Conservation (phyloP, 1,140 invertebrate genomes). For the Metaphire vulgaris region DNA sequence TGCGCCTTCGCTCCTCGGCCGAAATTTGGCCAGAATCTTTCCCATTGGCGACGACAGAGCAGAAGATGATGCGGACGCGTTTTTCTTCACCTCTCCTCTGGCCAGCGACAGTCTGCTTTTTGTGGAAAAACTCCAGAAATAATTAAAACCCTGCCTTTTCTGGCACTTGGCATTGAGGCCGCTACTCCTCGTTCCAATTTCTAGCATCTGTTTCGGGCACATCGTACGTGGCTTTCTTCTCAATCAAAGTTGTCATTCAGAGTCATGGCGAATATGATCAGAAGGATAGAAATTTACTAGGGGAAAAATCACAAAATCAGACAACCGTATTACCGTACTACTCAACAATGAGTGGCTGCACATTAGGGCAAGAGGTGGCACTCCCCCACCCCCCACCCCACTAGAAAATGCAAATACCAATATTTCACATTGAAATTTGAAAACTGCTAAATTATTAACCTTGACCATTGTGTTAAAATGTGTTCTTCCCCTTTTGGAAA, state of each 20-base stretch:
- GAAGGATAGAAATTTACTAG: not conserved
- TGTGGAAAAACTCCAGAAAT: not conserved
- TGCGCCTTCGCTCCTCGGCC: not conserved
- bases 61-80: not conserved
- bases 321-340: not conserved
- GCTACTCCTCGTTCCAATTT: not conserved
- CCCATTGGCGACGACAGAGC: not conserved
- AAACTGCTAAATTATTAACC: no score
- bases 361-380: not conserved
- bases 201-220: not conserved
- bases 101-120: not conserved
- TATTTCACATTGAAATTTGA: no score
- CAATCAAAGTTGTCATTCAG: not conserved
- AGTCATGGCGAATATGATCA: not conserved
- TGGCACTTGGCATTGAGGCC: not conserved
- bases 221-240: not conserved
- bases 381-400: not conserved
- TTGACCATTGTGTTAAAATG: no score
- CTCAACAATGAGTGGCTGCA: not conserved
- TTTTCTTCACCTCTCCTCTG: not conserved
- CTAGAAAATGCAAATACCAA: no score
- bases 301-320: not conserved
- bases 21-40: not conserved
- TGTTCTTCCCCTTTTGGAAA: no score
- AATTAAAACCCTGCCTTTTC: not conserved